These are phyloP conservation scores for Oryctes rhinoceros DNA, from an alignment of 1,140 invertebrate genomes.

Conservation along the genomic window DNA sequence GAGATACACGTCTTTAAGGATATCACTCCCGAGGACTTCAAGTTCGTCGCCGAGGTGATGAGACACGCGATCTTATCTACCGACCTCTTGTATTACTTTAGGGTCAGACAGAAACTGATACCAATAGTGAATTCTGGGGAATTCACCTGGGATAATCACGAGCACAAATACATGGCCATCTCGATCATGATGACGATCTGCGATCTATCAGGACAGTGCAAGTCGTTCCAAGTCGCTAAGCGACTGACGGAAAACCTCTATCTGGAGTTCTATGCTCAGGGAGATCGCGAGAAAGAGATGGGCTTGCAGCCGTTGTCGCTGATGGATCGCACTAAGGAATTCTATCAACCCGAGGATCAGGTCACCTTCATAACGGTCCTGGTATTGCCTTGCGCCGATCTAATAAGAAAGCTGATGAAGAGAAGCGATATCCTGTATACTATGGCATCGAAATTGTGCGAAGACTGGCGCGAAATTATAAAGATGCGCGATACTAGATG, in stretches of 20 bases:
- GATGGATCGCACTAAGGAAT: conserved; percentile 63
- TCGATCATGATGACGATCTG: conserved; percentile 65
- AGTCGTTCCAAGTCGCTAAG: conserved; percentile 63
- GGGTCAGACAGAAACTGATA: conserved; percentile 59
- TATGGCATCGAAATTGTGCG: background rate
- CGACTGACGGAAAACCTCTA: conserved; percentile 61
- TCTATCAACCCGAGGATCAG: conserved; percentile 63
- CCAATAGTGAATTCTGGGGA: conserved; percentile 57
- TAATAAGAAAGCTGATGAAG: conserved; percentile 43
- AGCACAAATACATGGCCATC: conserved; percentile 61
- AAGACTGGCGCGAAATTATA: background rate
- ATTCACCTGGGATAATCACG: conserved; percentile 59
- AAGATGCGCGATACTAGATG: background rate
- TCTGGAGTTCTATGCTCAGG: conserved; percentile 55
- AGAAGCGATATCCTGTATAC: background rate
- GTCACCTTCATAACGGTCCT: conserved; percentile 64
- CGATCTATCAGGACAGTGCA: conserved; percentile 63
- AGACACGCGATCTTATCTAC: conserved; percentile 64
- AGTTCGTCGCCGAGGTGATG: conserved; percentile 58
- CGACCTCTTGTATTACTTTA: conserved; percentile 64
- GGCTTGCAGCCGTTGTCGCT: conserved; percentile 63
- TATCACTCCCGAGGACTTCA: background rate
- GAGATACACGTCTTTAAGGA: conserved; percentile 45
- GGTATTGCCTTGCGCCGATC: conserved; percentile 61
- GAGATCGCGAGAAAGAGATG: conserved; percentile 62